phyloP scores from a whole-genome alignment of 2,113 vertebrate genomes.

The Mus musculus region DNA sequence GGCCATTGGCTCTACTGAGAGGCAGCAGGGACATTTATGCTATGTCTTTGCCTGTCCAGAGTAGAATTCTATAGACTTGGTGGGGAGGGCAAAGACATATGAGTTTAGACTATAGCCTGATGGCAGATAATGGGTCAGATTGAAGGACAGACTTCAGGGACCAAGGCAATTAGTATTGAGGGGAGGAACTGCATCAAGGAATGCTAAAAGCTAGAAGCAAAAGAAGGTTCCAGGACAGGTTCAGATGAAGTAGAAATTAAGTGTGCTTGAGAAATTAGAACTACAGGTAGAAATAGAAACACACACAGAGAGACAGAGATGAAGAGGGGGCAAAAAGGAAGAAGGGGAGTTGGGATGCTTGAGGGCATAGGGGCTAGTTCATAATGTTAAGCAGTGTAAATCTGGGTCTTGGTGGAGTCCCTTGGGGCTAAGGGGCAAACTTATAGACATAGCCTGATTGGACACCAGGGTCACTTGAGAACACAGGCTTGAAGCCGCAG shows the following conservation, averaged over 20 bases:
- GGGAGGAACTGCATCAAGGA: not conserved
- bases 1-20: not conserved
- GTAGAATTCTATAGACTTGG: not conserved
- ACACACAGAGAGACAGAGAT: not conserved
- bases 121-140: not conserved
- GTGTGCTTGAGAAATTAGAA: not conserved
- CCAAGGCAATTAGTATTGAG: not conserved
- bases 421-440: not conserved
- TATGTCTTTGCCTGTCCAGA: not conserved
- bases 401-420: not conserved
- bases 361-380: not conserved
- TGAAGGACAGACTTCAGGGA: not conserved
- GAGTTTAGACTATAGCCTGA: not conserved
- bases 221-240: not conserved
- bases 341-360: not conserved
- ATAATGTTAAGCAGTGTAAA: not conserved
- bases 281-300: not conserved
- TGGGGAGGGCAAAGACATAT: not conserved
- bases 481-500: not conserved
- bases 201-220: not conserved
- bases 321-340: not conserved
- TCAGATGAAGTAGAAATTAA: not conserved
- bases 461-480: not conserved
- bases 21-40: not conserved
- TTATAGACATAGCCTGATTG: not conserved